Conservation (phyloP, 2,888 invertebrate species). For the Latrodectus hesperus region DNA sequence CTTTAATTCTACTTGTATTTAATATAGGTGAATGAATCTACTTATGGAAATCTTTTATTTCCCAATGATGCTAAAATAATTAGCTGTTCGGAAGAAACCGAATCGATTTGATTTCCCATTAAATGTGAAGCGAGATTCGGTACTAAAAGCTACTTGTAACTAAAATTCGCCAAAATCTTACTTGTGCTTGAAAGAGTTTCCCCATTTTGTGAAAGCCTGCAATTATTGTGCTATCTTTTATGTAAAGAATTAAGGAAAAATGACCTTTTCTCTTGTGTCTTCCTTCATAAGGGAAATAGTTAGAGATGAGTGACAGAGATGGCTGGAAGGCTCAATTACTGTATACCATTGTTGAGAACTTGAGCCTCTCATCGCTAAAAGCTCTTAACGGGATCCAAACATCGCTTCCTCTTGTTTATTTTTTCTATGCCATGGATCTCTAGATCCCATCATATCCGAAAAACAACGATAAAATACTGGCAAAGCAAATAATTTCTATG, state of each 20-base stretch:
- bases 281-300: neutral
- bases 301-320: conserved; percentile 20
- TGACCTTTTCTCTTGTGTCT: neutral
- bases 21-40: no score
- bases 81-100: no score
- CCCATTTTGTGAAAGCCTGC: neutral
- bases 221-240: neutral
- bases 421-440: conserved; percentile 6
- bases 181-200: neutral
- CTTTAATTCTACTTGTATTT: no score
- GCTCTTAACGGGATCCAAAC: conserved; percentile 24
- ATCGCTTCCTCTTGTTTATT: conserved; percentile 11
- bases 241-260: conserved; percentile 1
- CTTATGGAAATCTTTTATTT: no score
- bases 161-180: neutral
- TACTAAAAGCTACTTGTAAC: conserved; percentile 2
- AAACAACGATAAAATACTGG: neutral
- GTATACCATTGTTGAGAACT: conserved; percentile 11
- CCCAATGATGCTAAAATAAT: no score
- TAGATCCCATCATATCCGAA: neutral
- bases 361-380: conserved; percentile 22
- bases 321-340: conserved; percentile 36
- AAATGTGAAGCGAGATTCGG: no score
- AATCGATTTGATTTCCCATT: no score
- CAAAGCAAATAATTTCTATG: neutral